A percentile compares a stretch with the other conserved stretches of the same genome.
Evolutionary conservation across 2,888 invertebrate genomes (phyloP).

Genomic region (Lasius platythorax): DNA sequence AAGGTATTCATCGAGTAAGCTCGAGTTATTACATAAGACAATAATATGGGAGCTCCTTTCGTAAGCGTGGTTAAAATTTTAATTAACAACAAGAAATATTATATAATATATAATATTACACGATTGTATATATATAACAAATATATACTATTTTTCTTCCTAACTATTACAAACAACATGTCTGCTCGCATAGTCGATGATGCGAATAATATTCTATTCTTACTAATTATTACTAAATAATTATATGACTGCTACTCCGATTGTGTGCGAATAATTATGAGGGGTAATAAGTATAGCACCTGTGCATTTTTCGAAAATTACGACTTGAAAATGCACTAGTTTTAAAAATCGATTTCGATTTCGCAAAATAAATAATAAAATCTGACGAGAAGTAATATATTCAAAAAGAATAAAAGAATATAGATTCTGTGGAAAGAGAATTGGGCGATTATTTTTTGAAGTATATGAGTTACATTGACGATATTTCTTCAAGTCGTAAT

Average conservation of each 20-base stretch:
- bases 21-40: constrained; percentile 64
- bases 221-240: constrained; percentile 19
- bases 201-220: constrained; percentile 13
- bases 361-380: not conserved
- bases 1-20: constrained; percentile 61
- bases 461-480: not conserved
- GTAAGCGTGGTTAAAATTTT: constrained; percentile 67
- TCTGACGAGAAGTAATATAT: not conserved
- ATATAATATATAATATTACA: constrained; percentile 67
- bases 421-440: not conserved
- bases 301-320: constrained; percentile 66
- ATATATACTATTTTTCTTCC: constrained; percentile 57
- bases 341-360: not conserved
- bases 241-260: constrained; percentile 63
- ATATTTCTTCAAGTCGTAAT: constrained; percentile 42
- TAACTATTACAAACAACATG: constrained; percentile 59
- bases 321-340: constrained; percentile 37
- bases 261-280: constrained; percentile 66
- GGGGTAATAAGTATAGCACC: constrained; percentile 67
- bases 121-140: constrained; percentile 62
- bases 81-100: constrained; percentile 62
- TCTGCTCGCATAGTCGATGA: constrained; percentile 18
- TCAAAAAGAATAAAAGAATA: not conserved
- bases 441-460: not conserved
- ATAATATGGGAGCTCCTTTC: constrained; percentile 43